phyloP scores from a whole-genome alignment of 2,113 vertebrate species.

The Dasyprocta punctata region DNA sequence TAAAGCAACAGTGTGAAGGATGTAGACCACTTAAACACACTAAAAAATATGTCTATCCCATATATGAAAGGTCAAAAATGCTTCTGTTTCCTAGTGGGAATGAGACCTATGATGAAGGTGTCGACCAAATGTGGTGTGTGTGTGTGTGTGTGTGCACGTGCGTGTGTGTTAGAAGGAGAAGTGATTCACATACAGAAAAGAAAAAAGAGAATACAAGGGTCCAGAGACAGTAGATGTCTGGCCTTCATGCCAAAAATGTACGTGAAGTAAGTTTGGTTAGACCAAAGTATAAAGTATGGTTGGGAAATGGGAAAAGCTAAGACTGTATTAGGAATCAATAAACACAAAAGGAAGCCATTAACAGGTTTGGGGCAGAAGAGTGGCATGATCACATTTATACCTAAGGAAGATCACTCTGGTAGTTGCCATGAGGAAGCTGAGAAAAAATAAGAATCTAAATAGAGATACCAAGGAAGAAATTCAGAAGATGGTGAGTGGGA shows the following conservation, averaged over 20 bases:
- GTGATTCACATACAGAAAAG: not conserved
- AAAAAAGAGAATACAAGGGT: not conserved
- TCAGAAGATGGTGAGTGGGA: not conserved
- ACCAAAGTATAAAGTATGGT: not conserved
- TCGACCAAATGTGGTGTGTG: not conserved
- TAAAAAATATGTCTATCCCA: not conserved
- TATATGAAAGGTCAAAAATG: not conserved
- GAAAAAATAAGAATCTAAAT: not conserved
- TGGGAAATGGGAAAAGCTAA: not conserved
- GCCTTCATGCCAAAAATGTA: not conserved
- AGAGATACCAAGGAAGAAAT: not conserved
- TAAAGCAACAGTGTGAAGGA: not conserved
- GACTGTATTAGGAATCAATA: not conserved
- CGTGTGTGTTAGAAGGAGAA: not conserved
- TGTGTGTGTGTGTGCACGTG: not conserved
- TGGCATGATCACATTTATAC: not conserved
- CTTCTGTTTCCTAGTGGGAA: not conserved
- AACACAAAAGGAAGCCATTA: not conserved
- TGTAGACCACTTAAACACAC: not conserved
- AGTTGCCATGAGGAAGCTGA: not conserved
- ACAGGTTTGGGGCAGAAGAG: not conserved
- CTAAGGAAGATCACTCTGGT: not conserved
- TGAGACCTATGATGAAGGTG: not conserved
- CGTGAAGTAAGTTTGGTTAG: not conserved
- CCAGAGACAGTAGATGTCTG: not conserved